phyloP scores from a whole-genome alignment of 2,797 vertebrate species.

The Sparidentex hasta region DNA sequence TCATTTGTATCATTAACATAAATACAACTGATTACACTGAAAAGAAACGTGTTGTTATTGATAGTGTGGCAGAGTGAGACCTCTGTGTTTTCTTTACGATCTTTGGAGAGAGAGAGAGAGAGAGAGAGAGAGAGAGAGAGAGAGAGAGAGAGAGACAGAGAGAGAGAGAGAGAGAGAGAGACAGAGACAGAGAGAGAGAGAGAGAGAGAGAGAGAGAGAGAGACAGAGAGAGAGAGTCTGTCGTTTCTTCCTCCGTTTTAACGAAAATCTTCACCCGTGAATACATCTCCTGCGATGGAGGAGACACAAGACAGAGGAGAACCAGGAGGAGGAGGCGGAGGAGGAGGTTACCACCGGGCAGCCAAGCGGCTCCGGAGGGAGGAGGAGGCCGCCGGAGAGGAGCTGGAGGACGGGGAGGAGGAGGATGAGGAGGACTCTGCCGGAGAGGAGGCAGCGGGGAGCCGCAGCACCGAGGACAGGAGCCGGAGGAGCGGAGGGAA shows the following conservation, averaged over 20 bases:
- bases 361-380: conserved; percentile 60
- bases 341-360: conserved; percentile 37
- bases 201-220: neutral
- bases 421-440: conserved; percentile 34
- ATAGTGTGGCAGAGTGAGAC: conserved; percentile 38
- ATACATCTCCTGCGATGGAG: conserved; percentile 49
- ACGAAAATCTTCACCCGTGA: neutral
- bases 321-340: conserved; percentile 21
- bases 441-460: conserved; percentile 40
- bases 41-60: no score
- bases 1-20: no score
- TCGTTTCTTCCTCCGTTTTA: conserved; percentile 11
- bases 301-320: conserved; percentile 63
- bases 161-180: conserved; percentile 42
- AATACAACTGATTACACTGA: no score
- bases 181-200: conserved; percentile 62
- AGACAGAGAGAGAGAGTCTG: conserved; percentile 38
- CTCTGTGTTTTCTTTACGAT: neutral
- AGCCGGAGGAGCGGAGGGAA: conserved; percentile 36
- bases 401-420: conserved; percentile 55
- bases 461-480: conserved; percentile 18
- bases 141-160: neutral
- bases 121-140: conserved; percentile 42
- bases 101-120: conserved; percentile 51
- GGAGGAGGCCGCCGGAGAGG: conserved; percentile 24